phyloP scores from a whole-genome alignment of 2,888 invertebrate genomes.

The Rhorus exstirpatorius region DNA sequence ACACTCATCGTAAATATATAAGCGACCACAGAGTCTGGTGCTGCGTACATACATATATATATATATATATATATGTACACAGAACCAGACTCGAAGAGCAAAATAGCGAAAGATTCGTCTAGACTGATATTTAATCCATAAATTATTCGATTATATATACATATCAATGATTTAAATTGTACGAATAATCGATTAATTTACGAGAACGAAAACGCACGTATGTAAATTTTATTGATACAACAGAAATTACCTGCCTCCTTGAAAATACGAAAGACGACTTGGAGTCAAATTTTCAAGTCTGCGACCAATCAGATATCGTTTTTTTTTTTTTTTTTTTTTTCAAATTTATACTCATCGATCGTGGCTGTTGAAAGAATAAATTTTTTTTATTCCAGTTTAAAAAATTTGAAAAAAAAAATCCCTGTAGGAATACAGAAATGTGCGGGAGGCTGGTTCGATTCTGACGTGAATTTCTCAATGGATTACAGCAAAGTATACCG shows the following conservation, averaged over 20 bases:
- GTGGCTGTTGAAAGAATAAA: background rate
- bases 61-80: no score
- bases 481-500: background rate
- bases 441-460: background rate
- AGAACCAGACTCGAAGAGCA: background rate
- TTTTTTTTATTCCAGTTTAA: no score
- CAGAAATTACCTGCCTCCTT: no score
- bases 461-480: background rate
- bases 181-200: no score
- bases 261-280: no score
- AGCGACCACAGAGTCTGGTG: background rate
- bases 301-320: constrained; percentile 9
- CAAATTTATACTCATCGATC: background rate
- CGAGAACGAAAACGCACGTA: no score
- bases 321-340: constrained; percentile 7
- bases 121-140: background rate
- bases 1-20: background rate
- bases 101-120: background rate
- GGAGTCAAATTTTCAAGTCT: no score
- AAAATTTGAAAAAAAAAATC: no score
- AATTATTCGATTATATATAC: no score
- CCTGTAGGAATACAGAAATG: no score
- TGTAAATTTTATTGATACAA: background rate
- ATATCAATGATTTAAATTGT: no score
- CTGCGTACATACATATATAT: no score